Evolutionary conservation across 2,113 vertebrate genomes (phyloP).

Genomic region (Irena cyanogastra): DNA sequence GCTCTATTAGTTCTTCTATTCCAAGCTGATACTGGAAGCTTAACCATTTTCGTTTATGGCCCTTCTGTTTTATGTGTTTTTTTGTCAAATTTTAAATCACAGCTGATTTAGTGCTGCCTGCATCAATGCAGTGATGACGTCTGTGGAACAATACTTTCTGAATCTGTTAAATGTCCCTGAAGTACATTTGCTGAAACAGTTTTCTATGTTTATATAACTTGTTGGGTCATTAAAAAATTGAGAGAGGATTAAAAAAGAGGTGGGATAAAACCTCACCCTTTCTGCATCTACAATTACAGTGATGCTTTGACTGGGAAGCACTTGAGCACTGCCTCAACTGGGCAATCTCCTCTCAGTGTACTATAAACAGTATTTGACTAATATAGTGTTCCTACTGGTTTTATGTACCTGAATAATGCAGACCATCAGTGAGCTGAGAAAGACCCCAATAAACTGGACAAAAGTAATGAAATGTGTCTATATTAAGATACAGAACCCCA

Average conservation of each 20-base stretch:
- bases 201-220: neutral
- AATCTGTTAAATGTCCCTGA: neutral
- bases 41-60: neutral
- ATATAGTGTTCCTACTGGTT: neutral
- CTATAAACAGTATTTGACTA: neutral
- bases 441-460: neutral
- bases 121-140: neutral
- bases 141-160: neutral
- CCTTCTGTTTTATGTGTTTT: neutral
- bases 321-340: neutral
- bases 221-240: constrained; percentile 7
- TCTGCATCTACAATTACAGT: neutral
- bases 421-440: neutral
- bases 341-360: neutral
- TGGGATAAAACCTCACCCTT: neutral
- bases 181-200: neutral
- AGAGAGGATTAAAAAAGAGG: neutral
- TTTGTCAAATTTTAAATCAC: neutral
- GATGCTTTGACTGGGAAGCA: neutral
- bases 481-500: neutral
- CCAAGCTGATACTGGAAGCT: neutral
- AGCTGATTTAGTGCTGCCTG: neutral
- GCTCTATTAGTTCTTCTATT: neutral
- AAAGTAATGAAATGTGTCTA: constrained; percentile 14
- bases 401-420: neutral